Conservation (phyloP, 2,113 vertebrate genomes). For the Rhadina sibilatrix region DNA sequence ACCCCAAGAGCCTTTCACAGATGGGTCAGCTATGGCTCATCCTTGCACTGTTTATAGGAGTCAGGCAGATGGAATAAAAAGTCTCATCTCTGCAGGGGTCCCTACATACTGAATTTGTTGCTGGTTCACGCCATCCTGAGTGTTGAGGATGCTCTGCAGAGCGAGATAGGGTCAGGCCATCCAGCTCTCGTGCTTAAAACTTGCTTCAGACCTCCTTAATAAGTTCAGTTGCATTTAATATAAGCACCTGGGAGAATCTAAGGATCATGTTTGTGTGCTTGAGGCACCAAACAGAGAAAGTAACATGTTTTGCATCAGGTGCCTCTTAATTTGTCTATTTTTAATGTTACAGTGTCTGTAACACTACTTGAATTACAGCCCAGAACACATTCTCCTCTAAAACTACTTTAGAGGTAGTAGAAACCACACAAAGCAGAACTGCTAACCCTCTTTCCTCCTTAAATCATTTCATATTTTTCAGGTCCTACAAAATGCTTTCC, state of each 20-base stretch:
- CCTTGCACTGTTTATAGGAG: neutral
- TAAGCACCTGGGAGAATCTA: neutral
- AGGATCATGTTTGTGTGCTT: neutral
- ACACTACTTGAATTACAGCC: slow-evolving; percentile 24
- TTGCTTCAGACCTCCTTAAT: neutral
- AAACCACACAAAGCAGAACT: slow-evolving; percentile 44
- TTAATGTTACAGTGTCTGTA: neutral
- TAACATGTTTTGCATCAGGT: slow-evolving; percentile 1
- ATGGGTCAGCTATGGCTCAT: neutral
- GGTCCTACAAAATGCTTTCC: slow-evolving; percentile 46
- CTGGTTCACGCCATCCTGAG: neutral
- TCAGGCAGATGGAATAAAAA: neutral
- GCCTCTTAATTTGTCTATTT: neutral
- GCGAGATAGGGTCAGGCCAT: accelerated
- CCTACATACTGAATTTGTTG: neutral
- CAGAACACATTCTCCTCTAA: neutral
- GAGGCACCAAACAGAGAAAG: neutral
- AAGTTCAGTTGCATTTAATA: neutral
- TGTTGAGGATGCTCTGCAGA: neutral
- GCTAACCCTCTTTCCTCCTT: slow-evolving; percentile 16
- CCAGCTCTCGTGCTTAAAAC: neutral
- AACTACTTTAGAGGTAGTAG: slow-evolving; percentile 15
- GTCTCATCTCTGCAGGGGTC: neutral
- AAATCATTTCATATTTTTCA: slow-evolving; percentile 31
- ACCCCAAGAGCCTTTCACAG: neutral